Percentiles rank a stretch among this genome's conserved stretches.
phyloP scores from a whole-genome alignment of 2,888 invertebrate species.

The Orthosia gothica region DNA sequence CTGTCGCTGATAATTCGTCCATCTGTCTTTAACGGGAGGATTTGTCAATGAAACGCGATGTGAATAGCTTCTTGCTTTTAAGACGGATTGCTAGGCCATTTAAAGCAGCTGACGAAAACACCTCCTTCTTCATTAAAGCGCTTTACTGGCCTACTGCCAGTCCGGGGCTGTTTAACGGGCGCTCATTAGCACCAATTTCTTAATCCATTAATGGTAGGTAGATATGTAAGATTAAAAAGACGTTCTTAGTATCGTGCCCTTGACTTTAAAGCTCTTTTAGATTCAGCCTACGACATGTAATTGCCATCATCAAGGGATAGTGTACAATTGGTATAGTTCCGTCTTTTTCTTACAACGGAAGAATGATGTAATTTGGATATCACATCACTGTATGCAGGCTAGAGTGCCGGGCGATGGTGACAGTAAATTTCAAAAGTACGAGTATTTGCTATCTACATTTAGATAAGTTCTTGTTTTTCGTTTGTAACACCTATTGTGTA shows the following conservation, averaged over 20 bases:
- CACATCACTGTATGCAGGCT: not conserved
- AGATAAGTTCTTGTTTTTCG: no score
- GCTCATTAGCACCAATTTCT: slow-evolving; percentile 52
- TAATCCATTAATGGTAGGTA: slow-evolving; percentile 13
- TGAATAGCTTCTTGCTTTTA: slow-evolving; percentile 31
- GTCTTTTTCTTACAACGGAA: no score
- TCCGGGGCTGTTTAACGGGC: slow-evolving; percentile 44
- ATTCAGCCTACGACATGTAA: no score
- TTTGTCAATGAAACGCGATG: slow-evolving; percentile 22
- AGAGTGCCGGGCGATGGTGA: not conserved
- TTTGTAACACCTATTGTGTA: no score
- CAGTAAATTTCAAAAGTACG: not conserved
- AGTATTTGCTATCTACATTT: not conserved
- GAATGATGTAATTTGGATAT: no score
- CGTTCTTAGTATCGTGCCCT: no score
- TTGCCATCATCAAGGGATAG: no score
- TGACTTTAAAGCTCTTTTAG: not conserved
- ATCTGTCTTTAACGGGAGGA: not conserved
- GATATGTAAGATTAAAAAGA: not conserved
- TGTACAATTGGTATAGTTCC: no score
- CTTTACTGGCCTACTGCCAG: slow-evolving; percentile 58
- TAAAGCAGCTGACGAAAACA: slow-evolving; percentile 57
- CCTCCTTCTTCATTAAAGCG: slow-evolving; percentile 58
- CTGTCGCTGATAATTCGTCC: not conserved
- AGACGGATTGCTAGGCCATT: slow-evolving; percentile 48